Evolutionary conservation across 2,113 vertebrate species (phyloP).

Genomic region (Hypomesus transpacificus): DNA sequence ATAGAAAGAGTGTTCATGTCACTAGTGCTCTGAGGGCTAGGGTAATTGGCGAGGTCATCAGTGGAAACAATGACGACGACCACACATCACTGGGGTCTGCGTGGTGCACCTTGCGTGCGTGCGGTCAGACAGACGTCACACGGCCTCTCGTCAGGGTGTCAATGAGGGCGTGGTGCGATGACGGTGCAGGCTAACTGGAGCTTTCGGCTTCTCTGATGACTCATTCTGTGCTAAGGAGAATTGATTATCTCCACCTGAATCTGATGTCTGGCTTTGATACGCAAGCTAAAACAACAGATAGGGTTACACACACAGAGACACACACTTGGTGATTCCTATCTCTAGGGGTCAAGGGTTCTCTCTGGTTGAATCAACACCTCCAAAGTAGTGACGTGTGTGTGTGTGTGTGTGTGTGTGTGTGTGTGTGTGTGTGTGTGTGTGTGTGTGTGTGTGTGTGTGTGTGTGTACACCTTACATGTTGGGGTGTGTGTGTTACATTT

Average conservation of each 20-base stretch:
- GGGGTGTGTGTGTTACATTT: too few species aligned
- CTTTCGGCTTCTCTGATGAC: constrained; percentile 20
- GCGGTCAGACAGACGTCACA: neutral
- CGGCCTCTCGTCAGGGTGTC: neutral
- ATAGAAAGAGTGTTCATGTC: constrained; percentile 40
- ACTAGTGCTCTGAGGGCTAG: constrained; percentile 40
- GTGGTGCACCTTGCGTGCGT: neutral
- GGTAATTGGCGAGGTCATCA: constrained; percentile 52
- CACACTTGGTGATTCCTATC: neutral
- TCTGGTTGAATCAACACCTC: too few species aligned
- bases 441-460: too few species aligned
- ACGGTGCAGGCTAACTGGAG: constrained; percentile 41
- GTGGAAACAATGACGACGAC: constrained; percentile 41
- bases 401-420: too few species aligned
- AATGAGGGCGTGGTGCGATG: constrained; percentile 39
- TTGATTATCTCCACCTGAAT: constrained; percentile 40
- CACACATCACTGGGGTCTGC: constrained; percentile 41
- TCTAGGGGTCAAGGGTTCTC: too few species aligned
- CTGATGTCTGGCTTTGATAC: constrained; percentile 22
- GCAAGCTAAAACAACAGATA: constrained; percentile 34
- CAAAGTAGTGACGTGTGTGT: too few species aligned
- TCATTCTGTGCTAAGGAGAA: constrained; percentile 44
- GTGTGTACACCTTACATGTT: too few species aligned
- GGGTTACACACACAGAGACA: constrained; percentile 32
- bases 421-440: too few species aligned